These are phyloP conservation scores for Dysdera silvatica DNA, from an alignment of 1,140 invertebrate genomes.

Conservation along the genomic window DNA sequence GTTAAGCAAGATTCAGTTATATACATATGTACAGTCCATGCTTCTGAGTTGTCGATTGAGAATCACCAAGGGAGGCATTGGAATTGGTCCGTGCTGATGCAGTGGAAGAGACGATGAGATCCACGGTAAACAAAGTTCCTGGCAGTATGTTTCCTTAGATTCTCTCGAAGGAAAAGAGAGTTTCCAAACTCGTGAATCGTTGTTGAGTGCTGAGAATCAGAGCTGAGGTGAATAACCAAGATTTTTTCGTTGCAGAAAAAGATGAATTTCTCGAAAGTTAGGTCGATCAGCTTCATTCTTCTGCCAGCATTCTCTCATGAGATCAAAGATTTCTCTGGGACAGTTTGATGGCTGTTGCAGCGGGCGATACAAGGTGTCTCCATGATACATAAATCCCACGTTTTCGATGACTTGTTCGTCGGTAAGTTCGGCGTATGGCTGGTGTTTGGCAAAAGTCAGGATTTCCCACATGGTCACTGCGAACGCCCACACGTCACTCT, in stretches of 20 bases:
- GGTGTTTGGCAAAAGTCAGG: constrained; percentile 70
- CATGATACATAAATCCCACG: constrained; percentile 60
- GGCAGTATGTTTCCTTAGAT: too few species aligned
- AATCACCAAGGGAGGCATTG: too few species aligned
- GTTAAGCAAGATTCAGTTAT: too few species aligned
- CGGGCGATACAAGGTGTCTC: constrained; percentile 55
- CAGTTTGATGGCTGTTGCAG: constrained; percentile 71
- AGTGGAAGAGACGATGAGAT: too few species aligned
- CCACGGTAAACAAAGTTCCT: too few species aligned
- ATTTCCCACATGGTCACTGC: constrained; percentile 86
- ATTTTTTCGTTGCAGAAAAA: constrained; percentile 83
- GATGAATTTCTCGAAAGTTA: constrained; percentile 79
- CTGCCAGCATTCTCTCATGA: constrained; percentile 92
- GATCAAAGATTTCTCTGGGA: constrained; percentile 80
- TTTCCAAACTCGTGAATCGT: too few species aligned
- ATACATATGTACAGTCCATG: too few species aligned
- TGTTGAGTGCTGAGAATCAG: not conserved
- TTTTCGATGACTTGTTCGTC: constrained; percentile 74
- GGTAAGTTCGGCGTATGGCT: constrained; percentile 67
- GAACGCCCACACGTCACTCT: constrained; percentile 82
- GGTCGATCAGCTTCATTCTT: constrained; percentile 72
- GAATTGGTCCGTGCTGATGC: too few species aligned
- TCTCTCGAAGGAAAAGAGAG: too few species aligned
- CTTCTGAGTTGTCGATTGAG: too few species aligned
- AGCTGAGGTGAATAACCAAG: constrained; percentile 55